Conservation (phyloP, 2,888 invertebrate species). For the Drosophila cognata region DNA sequence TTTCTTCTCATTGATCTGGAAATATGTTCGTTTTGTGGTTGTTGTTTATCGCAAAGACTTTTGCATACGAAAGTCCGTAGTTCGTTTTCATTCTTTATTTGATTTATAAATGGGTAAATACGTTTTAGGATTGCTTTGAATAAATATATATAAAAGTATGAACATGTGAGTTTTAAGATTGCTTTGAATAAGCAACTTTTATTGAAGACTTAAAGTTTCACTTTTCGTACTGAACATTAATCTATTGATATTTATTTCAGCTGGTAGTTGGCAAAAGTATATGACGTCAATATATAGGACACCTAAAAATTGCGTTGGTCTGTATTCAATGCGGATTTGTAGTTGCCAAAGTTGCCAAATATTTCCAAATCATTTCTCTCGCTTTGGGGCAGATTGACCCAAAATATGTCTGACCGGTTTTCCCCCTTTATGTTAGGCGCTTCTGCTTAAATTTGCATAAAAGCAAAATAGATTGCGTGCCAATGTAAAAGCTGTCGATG, state of each 20-base stretch:
- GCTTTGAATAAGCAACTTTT: not conserved
- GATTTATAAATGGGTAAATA: not conserved
- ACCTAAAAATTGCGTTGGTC: not conserved
- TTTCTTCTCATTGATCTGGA: not conserved
- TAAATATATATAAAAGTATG: not conserved
- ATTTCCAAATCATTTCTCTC: slow-evolving; percentile 26
- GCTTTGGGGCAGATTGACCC: slow-evolving; percentile 22
- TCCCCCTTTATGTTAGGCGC: slow-evolving; percentile 1
- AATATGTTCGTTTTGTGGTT: not conserved
- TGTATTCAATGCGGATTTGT: slow-evolving; percentile 4
- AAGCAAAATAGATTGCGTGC: slow-evolving; percentile 47
- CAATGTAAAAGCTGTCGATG: slow-evolving; percentile 26
- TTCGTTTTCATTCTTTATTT: not conserved
- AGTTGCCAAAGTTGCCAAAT: slow-evolving; percentile 10
- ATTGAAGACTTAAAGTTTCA: not conserved
- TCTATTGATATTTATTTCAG: not conserved
- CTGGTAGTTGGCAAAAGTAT: not conserved
- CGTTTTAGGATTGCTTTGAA: not conserved
- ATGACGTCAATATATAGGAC: not conserved
- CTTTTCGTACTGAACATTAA: not conserved
- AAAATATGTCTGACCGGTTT: slow-evolving; percentile 7
- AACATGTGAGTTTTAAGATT: not conserved
- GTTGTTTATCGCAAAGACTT: not conserved
- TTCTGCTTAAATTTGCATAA: slow-evolving; percentile 53
- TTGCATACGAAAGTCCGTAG: not conserved